phyloP scores from a whole-genome alignment of 2,888 invertebrate genomes.

The Catocala fraxini region DNA sequence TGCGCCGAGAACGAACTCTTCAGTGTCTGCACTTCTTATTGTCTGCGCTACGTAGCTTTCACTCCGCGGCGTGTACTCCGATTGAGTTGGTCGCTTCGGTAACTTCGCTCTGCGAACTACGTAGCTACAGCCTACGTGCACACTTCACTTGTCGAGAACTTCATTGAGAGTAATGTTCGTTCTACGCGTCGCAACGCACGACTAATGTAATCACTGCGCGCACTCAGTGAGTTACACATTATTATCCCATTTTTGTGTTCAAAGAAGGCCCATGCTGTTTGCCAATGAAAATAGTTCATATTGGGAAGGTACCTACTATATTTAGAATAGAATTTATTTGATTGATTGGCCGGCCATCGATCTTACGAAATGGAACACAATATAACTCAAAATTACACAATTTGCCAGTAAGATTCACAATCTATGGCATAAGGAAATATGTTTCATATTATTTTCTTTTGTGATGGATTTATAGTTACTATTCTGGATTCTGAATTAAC shows the following conservation, averaged over 20 bases:
- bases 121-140: constrained; percentile 84
- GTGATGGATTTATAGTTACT: constrained; percentile 8
- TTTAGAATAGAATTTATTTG: constrained; percentile 28
- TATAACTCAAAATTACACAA: background rate
- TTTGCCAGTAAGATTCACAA: background rate
- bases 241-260: constrained; percentile 81
- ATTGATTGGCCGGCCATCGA: constrained; percentile 24
- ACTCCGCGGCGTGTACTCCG: constrained; percentile 84
- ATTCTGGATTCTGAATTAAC: background rate
- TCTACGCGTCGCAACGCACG: constrained; percentile 80
- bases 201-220: constrained; percentile 86
- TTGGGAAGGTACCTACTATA: constrained; percentile 48
- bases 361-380: constrained; percentile 19
- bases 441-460: constrained; percentile 9
- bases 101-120: constrained; percentile 84
- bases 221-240: constrained; percentile 87
- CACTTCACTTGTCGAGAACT: constrained; percentile 80
- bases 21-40: constrained; percentile 87
- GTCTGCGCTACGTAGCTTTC: constrained; percentile 87
- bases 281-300: constrained; percentile 34
- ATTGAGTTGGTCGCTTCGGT: constrained; percentile 82
- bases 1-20: constrained; percentile 86
- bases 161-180: constrained; percentile 82
- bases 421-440: constrained; percentile 11
- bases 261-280: constrained; percentile 60